Evolutionary conservation across 1,140 invertebrate genomes (phyloP), one percentile per base, ranked within the genome.

Genomic region (Monomorium pharaonis): DNA sequence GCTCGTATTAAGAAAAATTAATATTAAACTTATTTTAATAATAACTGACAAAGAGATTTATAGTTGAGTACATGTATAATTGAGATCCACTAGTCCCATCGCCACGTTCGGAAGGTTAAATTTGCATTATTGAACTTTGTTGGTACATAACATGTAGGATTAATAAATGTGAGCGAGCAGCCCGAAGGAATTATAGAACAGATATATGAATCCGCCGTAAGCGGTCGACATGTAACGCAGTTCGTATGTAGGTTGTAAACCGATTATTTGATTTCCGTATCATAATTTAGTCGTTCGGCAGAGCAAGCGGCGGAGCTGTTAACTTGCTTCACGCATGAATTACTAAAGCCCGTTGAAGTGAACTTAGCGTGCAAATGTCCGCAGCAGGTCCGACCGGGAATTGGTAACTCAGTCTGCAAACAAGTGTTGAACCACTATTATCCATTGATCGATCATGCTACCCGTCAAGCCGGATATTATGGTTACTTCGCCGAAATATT

Each of bases 281-380:
- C 78, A 83, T 83, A 72, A 83, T 83, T 83, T 83, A 83, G 51
- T 83, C 78, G 78, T 72, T 72, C 78, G 78, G n/a, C n/a, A n/a
- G n/a, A 58, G 67, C 65, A 58, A 83, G 14, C 54, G 78, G 67
- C 51, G 78, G 18, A 51, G 49, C 78, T 58, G 78, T 72, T 83
- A 83, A 83, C 51, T 83, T 30, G 65, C 78, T 72, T 81, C 78
- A 30, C 78, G 78, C 78, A 72, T 72, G 67, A 72, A 72, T 83
- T 83, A 58, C 78, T 74, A 44, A 83, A 83, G 78, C 67, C 51
- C 58, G 67, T 72, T 83, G 78, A 83, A 83, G 78, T 51, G 67
- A 83, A 83, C 67, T 83, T 83, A 56, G 78, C 67, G 78, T 72
- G 78, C 78, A 58, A 83, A 83, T 54, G 78, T 83, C 78, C 67